Conservation (phyloP, 2,888 invertebrate genomes). For the Junonia oenone region DNA sequence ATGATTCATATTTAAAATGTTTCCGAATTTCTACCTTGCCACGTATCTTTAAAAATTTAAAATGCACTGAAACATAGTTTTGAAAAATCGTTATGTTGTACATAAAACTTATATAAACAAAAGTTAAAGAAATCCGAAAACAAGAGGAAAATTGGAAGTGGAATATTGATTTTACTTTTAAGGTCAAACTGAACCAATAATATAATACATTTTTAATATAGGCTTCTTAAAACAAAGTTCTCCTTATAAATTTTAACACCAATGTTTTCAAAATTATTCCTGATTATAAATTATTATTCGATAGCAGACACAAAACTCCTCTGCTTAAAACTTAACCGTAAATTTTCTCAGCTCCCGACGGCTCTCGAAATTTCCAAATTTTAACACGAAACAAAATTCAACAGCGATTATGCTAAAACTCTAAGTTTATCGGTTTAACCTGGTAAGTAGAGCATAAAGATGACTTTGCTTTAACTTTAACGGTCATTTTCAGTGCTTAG, state of each 20-base stretch:
- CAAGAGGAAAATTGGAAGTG: too few species aligned
- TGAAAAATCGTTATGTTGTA: too few species aligned
- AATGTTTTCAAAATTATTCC: neutral
- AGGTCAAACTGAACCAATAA: neutral
- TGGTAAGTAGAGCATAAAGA: slow-evolving; percentile 29
- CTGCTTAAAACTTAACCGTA: slow-evolving; percentile 4
- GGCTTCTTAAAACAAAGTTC: neutral
- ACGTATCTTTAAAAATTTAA: too few species aligned
- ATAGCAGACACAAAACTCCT: neutral
- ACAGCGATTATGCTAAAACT: slow-evolving; percentile 18
- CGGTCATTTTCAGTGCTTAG: slow-evolving; percentile 6
- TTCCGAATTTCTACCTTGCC: too few species aligned
- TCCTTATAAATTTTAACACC: neutral
- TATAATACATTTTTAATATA: neutral
- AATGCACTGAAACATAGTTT: too few species aligned
- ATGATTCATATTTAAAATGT: too few species aligned
- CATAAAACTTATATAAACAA: too few species aligned
- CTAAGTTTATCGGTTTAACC: slow-evolving; percentile 22
- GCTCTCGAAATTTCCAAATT: slow-evolving; percentile 7
- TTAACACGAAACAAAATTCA: slow-evolving; percentile 19
- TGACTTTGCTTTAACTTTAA: slow-evolving; percentile 20
- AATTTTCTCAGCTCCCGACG: slow-evolving; percentile 1
- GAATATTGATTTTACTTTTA: neutral
- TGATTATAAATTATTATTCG: neutral
- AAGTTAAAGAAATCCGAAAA: too few species aligned